Evolutionary conservation across 2,797 vertebrate genomes (phyloP).

Genomic region (Morus bassanus): DNA sequence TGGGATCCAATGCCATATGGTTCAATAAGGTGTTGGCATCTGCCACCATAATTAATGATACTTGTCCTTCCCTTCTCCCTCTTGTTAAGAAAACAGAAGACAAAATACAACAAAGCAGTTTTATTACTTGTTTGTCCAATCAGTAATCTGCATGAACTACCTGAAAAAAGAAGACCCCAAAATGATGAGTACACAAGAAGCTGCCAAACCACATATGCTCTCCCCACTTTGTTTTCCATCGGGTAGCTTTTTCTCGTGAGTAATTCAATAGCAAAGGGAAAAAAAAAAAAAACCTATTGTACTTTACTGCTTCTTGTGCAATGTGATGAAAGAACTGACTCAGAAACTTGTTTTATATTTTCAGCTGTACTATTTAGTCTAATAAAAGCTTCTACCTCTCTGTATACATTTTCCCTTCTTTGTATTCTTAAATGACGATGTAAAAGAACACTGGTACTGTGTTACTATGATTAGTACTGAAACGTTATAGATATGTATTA

Average conservation of each 20-base stretch:
- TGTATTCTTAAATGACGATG: neutral
- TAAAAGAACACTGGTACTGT: neutral
- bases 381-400: slow-evolving; percentile 34
- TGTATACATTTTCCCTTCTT: neutral
- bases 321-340: slow-evolving; percentile 20
- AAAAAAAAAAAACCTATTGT: neutral
- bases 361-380: neutral
- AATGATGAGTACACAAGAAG: neutral
- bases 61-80: neutral
- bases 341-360: slow-evolving; percentile 40
- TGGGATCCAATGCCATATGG: neutral
- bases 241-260: neutral
- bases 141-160: neutral
- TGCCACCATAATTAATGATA: neutral
- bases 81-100: neutral
- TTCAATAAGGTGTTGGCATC: neutral
- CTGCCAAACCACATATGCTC: neutral
- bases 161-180: neutral
- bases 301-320: neutral
- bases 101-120: neutral
- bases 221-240: neutral
- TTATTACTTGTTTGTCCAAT: neutral
- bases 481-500: neutral
- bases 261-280: neutral
- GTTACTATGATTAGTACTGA: neutral